phyloP scores from a whole-genome alignment of 2,113 vertebrate genomes.

The Atractosteus spatula region DNA sequence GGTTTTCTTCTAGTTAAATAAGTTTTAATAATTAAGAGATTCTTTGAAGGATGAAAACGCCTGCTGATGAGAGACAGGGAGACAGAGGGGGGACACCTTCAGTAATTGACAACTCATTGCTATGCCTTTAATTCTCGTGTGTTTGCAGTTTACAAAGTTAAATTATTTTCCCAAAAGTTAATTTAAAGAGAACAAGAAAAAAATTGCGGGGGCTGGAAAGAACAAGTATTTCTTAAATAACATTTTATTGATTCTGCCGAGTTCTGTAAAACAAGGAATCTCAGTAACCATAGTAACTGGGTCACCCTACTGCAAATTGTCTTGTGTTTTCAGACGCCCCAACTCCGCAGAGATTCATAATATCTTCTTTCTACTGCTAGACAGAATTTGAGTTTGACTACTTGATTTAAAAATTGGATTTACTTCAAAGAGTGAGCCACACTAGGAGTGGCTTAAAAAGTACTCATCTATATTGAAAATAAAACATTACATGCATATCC shows the following conservation, averaged over 20 bases:
- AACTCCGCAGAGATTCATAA: neutral
- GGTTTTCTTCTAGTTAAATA: conserved; percentile 28
- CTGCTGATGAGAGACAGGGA: conserved; percentile 5
- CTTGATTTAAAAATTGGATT: neutral
- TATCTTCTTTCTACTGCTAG: neutral
- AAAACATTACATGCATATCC: too few relatives aligned
- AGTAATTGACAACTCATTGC: conserved; percentile 18
- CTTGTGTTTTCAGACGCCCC: neutral
- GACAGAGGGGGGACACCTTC: neutral
- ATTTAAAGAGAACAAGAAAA: conserved; percentile 8
- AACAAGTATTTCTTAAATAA: conserved; percentile 14
- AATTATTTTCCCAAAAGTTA: conserved; percentile 7
- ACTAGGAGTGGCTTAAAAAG: too few relatives aligned
- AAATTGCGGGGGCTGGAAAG: neutral
- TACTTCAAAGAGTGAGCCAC: too few relatives aligned
- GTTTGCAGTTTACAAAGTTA: conserved; percentile 16
- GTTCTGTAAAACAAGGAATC: conserved; percentile 12
- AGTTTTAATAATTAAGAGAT: conserved; percentile 31
- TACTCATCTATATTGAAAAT: too few relatives aligned
- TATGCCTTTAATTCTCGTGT: neutral
- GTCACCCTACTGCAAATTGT: neutral
- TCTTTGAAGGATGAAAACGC: conserved; percentile 22
- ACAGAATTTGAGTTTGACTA: neutral
- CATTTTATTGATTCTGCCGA: conserved; percentile 18
- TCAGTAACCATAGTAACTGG: conserved; percentile 21